phyloP scores from a whole-genome alignment of 1,140 invertebrate genomes.

The Penaeus indicus region DNA sequence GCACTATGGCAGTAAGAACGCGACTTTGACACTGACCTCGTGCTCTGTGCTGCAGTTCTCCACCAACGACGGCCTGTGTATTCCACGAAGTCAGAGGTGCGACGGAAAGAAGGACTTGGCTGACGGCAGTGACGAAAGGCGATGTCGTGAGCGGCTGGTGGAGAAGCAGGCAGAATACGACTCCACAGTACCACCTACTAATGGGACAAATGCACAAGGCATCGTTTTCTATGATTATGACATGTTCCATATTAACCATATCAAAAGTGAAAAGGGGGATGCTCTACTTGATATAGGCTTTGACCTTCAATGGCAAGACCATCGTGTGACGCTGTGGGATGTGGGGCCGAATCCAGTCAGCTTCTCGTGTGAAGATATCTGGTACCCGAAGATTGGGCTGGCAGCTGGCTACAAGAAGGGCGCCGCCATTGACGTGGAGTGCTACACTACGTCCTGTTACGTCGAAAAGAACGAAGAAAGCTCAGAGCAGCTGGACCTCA shows the following conservation, averaged over 20 bases:
- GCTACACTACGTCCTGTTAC: not conserved
- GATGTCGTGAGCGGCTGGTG: not conserved
- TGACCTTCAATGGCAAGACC: not conserved
- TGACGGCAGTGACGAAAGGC: constrained; percentile 33
- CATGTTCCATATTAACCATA: not conserved
- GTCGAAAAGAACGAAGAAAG: not conserved
- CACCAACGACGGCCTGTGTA: constrained; percentile 48
- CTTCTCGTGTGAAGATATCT: constrained; percentile 31
- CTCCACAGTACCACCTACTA: not conserved
- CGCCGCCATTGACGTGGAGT: not conserved
- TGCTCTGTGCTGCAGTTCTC: constrained; percentile 45
- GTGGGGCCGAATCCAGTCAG: not conserved
- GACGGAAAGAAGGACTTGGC: constrained; percentile 14
- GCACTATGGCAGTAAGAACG: not conserved
- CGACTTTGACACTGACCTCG: constrained; percentile 23
- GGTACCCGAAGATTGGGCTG: not conserved
- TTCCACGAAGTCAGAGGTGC: constrained; percentile 32
- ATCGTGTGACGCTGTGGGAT: constrained; percentile 15
- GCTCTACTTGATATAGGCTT: not conserved
- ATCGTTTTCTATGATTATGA: not conserved
- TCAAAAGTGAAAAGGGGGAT: constrained; percentile 8
- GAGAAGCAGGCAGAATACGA: constrained; percentile 3
- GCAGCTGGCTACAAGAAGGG: constrained; percentile 6
- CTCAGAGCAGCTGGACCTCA: not conserved
- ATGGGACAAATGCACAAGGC: not conserved